Evolutionary conservation across 2,888 invertebrate species (phyloP).

Genomic region (Caradrina clavipalpis): DNA sequence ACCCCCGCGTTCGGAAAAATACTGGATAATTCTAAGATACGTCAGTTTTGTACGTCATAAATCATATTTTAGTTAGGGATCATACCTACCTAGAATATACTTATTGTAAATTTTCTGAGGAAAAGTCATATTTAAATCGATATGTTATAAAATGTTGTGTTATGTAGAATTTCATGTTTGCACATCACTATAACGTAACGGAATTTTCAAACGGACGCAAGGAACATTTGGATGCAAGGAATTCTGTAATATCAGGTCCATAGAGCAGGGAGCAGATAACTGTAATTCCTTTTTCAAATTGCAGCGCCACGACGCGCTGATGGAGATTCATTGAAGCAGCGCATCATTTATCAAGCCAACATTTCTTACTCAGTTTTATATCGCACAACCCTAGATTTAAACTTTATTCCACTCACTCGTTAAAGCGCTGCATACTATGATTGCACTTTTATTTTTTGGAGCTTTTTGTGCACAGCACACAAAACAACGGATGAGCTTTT

Average conservation of each 20-base stretch:
- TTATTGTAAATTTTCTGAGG: neutral
- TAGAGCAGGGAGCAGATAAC: constrained; percentile 73
- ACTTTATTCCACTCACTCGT: constrained; percentile 77
- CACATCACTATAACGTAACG: constrained; percentile 10
- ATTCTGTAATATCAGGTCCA: constrained; percentile 67
- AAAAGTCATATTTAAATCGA: neutral
- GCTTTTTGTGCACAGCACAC: constrained; percentile 66
- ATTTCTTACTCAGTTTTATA: constrained; percentile 82
- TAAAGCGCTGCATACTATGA: constrained; percentile 75
- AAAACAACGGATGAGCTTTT: constrained; percentile 49
- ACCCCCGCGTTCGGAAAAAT: constrained; percentile 24
- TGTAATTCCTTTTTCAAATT: constrained; percentile 83
- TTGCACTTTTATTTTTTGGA: constrained; percentile 76
- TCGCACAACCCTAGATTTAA: constrained; percentile 77
- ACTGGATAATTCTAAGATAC: constrained; percentile 41
- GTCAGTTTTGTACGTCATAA: constrained; percentile 19
- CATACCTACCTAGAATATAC: neutral
- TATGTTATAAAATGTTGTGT: neutral
- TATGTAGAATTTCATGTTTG: constrained; percentile 13
- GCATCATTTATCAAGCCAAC: constrained; percentile 87
- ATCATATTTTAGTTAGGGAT: constrained; percentile 18
- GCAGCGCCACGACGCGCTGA: constrained; percentile 80
- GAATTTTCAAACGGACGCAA: constrained; percentile 20
- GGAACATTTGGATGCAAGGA: constrained; percentile 59
- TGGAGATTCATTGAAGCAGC: constrained; percentile 87